These are phyloP conservation scores for Plestiodon gilberti DNA, from an alignment of 2,113 vertebrate genomes.

Conservation along the genomic window DNA sequence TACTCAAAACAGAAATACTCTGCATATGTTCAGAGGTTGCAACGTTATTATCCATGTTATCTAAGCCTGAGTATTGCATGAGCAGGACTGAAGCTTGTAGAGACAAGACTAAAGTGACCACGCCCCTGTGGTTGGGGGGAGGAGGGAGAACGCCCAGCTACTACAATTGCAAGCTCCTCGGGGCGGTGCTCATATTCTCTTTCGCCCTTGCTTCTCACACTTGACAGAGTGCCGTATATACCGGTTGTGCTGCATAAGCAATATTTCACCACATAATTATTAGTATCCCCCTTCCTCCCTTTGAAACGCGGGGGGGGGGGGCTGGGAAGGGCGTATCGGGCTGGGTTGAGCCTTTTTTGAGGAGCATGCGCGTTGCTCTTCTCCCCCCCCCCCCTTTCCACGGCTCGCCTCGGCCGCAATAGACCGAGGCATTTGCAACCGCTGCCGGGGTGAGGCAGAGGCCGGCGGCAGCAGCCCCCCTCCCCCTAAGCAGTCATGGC, in stretches of 20 bases:
- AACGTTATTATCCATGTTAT: neutral
- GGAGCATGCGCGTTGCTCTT: neutral
- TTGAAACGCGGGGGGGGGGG: no score
- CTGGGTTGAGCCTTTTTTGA: neutral
- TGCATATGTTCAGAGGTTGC: neutral
- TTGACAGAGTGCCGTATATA: no score
- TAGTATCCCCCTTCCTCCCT: no score
- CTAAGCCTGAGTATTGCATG: no score
- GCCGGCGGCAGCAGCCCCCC: neutral
- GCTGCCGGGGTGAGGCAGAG: conserved; percentile 44
- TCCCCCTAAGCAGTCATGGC: conserved; percentile 78
- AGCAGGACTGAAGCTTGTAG: no score
- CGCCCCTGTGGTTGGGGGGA: no score
- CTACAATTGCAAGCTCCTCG: no score
- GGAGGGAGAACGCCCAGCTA: no score
- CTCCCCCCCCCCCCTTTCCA: neutral
- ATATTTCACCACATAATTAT: no score
- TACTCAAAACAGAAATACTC: neutral
- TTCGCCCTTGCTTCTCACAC: no score
- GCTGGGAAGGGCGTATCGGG: neutral
- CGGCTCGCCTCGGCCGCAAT: conserved; percentile 56
- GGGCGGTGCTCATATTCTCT: no score
- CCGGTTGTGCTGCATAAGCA: neutral
- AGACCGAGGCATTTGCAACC: conserved; percentile 57
- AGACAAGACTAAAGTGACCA: no score